These are phyloP conservation scores for Monodelphis domestica DNA, from an alignment of 2,797 vertebrate species.

Conservation along the genomic window DNA sequence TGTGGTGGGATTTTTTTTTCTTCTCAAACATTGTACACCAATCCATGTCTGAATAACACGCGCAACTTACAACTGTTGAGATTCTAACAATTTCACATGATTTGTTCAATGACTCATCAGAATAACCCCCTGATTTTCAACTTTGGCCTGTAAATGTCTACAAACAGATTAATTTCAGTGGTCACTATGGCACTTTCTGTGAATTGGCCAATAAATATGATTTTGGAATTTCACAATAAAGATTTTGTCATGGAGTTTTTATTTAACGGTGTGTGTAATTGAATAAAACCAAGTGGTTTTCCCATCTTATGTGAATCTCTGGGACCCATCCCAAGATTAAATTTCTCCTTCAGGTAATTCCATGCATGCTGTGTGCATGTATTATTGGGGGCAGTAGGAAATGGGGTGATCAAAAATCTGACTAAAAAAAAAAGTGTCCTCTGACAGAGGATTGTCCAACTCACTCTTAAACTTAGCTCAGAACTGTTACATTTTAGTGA, in stretches of 20 bases:
- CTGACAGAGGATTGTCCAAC: neutral
- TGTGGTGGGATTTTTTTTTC: constrained; percentile 64
- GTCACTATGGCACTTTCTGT: constrained; percentile 86
- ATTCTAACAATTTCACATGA: constrained; percentile 78
- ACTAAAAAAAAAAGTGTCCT: neutral
- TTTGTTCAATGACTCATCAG: constrained; percentile 81
- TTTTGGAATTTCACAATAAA: constrained; percentile 89
- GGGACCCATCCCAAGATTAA: neutral
- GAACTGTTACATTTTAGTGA: neutral
- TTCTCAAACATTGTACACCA: constrained; percentile 65
- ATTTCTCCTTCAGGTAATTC: neutral
- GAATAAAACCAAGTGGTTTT: neutral
- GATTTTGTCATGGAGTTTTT: constrained; percentile 68
- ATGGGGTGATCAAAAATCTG: neutral
- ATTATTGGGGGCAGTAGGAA: accelerated
- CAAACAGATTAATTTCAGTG: constrained; percentile 83
- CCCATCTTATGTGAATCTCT: neutral
- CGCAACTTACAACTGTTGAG: constrained; percentile 77
- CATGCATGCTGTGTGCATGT: too few species aligned
- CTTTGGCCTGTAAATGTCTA: constrained; percentile 82
- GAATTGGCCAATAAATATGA: constrained; percentile 89
- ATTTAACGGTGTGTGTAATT: constrained; percentile 45
- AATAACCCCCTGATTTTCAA: constrained; percentile 83
- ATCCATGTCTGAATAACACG: constrained; percentile 69
- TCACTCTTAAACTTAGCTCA: neutral